These are phyloP conservation scores for Adoxophyes honmai DNA, from an alignment of 1,140 invertebrate genomes.

Conservation along the genomic window DNA sequence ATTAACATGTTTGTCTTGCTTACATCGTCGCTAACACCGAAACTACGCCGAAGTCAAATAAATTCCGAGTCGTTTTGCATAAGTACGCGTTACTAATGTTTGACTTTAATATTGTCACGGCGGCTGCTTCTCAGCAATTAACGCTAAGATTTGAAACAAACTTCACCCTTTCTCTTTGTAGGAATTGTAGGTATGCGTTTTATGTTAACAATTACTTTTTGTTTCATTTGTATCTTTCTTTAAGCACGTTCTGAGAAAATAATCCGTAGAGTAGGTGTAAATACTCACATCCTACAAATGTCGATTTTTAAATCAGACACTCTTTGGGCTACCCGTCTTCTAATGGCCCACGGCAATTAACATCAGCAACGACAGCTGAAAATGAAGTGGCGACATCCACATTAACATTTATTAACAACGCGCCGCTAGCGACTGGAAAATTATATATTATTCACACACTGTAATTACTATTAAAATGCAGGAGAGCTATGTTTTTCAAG, in stretches of 20 bases:
- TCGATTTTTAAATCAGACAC: too few relatives aligned
- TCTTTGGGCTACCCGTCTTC: too few relatives aligned
- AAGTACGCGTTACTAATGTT: constrained; percentile 48
- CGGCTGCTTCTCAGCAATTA: constrained; percentile 48
- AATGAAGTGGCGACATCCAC: too few relatives aligned
- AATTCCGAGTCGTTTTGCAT: constrained; percentile 69
- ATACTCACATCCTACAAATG: too few relatives aligned
- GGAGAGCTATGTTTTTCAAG: constrained; percentile 9
- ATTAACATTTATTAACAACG: constrained; percentile 3
- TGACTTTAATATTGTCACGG: constrained; percentile 28
- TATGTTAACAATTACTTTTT: too few relatives aligned
- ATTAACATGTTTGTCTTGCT: constrained; percentile 75
- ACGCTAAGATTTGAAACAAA: constrained; percentile 66
- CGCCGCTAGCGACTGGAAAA: not conserved
- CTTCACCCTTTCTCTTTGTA: constrained; percentile 20
- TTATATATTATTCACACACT: not conserved
- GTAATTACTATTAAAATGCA: constrained; percentile 13
- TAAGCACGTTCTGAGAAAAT: too few relatives aligned
- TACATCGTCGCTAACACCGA: constrained; percentile 65
- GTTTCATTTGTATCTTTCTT: too few relatives aligned
- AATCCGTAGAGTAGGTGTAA: too few relatives aligned
- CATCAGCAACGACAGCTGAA: too few relatives aligned
- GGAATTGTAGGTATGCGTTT: not conserved
- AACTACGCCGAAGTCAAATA: constrained; percentile 72
- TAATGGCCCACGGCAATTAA: too few relatives aligned